Percentiles rank a stretch among this genome's conserved stretches.
Evolutionary conservation across 2,888 invertebrate species (phyloP).

Genomic region (Acanthosepion lycidas): DNA sequence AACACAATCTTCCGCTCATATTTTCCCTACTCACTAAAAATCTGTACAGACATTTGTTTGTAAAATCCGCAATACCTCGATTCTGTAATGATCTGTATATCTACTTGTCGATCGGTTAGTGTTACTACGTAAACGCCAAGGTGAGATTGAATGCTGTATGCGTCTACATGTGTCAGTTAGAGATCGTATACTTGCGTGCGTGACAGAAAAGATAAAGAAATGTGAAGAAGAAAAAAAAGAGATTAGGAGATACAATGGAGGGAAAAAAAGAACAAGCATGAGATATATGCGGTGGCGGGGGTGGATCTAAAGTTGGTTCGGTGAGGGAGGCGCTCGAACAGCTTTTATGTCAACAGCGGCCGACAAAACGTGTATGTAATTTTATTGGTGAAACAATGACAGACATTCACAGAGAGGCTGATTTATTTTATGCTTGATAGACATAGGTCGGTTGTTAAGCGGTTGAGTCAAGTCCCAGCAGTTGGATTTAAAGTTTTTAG

Average conservation of each 20-base stretch:
- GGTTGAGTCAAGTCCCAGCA: neutral
- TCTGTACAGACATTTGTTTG: no score
- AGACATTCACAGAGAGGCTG: neutral
- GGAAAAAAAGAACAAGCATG: neutral
- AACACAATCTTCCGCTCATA: no score
- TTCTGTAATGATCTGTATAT: no score
- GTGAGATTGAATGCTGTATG: no score
- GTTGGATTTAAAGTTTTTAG: neutral
- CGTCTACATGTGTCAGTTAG: neutral
- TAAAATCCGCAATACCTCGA: no score
- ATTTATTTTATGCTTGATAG: neutral
- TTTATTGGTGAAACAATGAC: neutral
- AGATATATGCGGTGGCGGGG: neutral
- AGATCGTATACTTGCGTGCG: neutral
- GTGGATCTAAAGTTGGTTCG: neutral
- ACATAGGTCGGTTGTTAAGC: neutral
- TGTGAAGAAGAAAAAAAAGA: neutral
- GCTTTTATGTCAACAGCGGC: neutral
- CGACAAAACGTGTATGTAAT: neutral
- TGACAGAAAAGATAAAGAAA: neutral
- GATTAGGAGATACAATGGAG: neutral
- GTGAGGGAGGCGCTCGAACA: neutral
- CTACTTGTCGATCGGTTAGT: no score
- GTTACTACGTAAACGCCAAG: no score
- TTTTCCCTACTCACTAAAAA: no score